Evolutionary conservation across 2,888 invertebrate species (phyloP).

Genomic region (Zelleria hepariella): DNA sequence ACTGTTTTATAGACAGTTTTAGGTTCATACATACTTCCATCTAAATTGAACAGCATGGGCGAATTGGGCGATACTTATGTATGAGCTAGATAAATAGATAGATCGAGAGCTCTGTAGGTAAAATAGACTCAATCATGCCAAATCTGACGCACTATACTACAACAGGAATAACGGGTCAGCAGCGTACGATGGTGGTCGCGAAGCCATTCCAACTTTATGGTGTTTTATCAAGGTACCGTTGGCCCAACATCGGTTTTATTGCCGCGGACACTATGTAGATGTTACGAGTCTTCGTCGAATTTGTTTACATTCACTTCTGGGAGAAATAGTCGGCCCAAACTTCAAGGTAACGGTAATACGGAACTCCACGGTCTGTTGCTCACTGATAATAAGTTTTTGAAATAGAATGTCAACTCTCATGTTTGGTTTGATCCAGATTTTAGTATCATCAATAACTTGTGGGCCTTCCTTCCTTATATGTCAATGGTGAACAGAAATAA

Average conservation of each 20-base stretch:
- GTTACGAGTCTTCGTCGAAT: slow-evolving; percentile 11
- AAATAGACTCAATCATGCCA: too few species aligned
- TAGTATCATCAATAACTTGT: too few species aligned
- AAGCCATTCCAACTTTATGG: slow-evolving; percentile 40
- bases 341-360: background rate
- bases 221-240: slow-evolving; percentile 55
- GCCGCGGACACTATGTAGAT: slow-evolving; percentile 25
- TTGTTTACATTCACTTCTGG: slow-evolving; percentile 9
- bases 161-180: background rate
- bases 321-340: background rate
- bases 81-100: too few species aligned
- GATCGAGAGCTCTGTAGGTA: too few species aligned
- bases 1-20: too few species aligned
- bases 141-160: too few species aligned
- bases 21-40: too few species aligned
- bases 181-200: background rate
- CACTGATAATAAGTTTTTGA: background rate
- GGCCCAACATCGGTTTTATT: slow-evolving; percentile 38
- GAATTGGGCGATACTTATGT: too few species aligned
- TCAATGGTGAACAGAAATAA: too few species aligned
- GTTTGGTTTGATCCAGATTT: too few species aligned
- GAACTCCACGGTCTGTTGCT: background rate
- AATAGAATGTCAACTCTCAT: background rate
- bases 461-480: too few species aligned
- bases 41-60: too few species aligned